Evolutionary conservation across 2,113 vertebrate species (phyloP).

Genomic region (Chaetorhynchus papuensis): DNA sequence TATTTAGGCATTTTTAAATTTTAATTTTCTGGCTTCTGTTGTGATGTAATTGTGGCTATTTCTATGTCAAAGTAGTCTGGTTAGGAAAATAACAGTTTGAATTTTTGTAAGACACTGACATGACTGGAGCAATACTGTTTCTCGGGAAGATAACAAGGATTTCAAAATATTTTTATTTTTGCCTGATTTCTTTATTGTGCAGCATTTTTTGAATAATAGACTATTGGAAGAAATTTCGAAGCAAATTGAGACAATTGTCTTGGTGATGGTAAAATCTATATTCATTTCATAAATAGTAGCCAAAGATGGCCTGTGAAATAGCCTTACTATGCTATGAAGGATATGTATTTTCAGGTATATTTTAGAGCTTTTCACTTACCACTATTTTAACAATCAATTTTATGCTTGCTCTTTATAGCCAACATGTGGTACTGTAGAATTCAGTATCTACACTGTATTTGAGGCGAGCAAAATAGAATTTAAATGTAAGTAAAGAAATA

Average conservation of each 20-base stretch:
- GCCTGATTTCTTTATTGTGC: neutral
- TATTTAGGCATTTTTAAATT: neutral
- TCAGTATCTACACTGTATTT: neutral
- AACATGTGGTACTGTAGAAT: neutral
- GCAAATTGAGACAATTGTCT: neutral
- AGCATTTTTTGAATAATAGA: neutral
- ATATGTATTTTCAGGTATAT: neutral
- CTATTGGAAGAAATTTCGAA: neutral
- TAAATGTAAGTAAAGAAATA: neutral
- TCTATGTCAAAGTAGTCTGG: neutral
- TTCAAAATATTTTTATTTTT: neutral
- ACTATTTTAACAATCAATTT: neutral
- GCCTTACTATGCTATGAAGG: neutral
- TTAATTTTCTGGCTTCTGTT: neutral
- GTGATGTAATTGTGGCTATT: neutral
- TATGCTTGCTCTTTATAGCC: neutral
- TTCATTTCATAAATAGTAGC: neutral
- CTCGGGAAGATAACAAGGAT: neutral
- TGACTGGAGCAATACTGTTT: neutral
- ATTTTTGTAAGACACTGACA: neutral
- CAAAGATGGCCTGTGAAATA: neutral
- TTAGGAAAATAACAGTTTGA: neutral
- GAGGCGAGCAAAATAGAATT: neutral
- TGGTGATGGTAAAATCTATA: neutral
- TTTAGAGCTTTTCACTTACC: neutral